A percentile compares a stretch with the other conserved stretches of the same genome.
Evolutionary conservation across 2,888 invertebrate genomes (phyloP).

Genomic region (Scelioninae gen. 1): DNA sequence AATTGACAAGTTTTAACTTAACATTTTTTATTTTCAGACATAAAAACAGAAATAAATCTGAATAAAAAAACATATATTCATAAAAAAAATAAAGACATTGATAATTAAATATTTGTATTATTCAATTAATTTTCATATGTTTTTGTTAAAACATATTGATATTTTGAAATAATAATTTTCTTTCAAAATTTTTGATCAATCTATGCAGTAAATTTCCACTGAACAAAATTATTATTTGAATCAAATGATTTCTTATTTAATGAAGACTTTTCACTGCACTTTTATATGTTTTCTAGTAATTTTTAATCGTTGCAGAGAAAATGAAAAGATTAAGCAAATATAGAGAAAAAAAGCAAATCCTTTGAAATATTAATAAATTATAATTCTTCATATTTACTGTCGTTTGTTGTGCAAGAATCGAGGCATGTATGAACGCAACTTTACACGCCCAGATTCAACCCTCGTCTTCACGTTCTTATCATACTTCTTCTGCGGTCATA

Average conservation of each 20-base stretch:
- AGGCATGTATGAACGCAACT: constrained; percentile 40
- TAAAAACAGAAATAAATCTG: no score
- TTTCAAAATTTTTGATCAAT: no score
- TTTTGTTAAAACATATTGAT: no score
- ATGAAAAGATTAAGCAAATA: neutral
- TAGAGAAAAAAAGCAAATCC: neutral
- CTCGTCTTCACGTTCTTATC: constrained; percentile 65
- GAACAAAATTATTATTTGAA: neutral
- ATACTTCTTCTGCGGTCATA: constrained; percentile 65
- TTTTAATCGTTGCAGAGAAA: neutral
- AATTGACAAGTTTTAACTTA: neutral
- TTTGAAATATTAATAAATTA: no score
- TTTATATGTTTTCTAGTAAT: neutral
- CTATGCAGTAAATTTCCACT: no score
- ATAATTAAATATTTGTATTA: no score
- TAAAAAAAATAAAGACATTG: no score
- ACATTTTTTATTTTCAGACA: no score
- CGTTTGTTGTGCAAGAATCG: constrained; percentile 17
- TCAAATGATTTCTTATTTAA: neutral
- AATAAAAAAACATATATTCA: no score
- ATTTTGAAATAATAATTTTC: no score
- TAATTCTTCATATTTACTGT: constrained; percentile 43
- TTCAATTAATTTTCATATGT: no score
- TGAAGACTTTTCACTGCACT: neutral
- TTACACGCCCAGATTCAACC: constrained; percentile 44